Percentiles rank a stretch among this genome's conserved stretches.
phyloP scores from a whole-genome alignment of 2,113 vertebrate genomes.

The Oreochromis tanganicae region DNA sequence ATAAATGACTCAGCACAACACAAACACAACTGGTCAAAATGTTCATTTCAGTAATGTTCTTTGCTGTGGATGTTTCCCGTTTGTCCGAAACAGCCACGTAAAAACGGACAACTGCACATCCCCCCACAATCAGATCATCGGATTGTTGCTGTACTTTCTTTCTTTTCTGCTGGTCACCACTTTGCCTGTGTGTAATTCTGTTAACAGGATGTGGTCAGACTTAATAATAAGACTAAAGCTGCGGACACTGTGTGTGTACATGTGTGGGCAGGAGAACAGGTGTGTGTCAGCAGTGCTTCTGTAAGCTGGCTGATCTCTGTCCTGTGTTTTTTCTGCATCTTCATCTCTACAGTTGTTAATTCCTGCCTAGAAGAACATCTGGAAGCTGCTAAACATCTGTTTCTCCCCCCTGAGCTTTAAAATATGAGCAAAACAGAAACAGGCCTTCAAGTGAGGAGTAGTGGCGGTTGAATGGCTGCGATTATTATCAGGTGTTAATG shows the following conservation, averaged over 20 bases:
- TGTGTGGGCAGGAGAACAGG: too few species aligned
- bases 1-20: background rate
- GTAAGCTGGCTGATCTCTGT: too few species aligned
- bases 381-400: background rate
- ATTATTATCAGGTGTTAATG: background rate
- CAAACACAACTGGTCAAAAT: background rate
- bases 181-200: background rate
- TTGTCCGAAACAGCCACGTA: too few species aligned
- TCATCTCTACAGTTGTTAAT: background rate
- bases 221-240: background rate
- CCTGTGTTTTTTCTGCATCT: too few species aligned
- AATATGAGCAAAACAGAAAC: background rate
- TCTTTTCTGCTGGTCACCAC: background rate
- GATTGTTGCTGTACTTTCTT: background rate
- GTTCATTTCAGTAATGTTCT: fast-evolving
- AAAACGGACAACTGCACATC: too few species aligned
- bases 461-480: background rate
- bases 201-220: background rate
- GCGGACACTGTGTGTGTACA: too few species aligned
- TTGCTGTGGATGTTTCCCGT: background rate
- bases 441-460: background rate
- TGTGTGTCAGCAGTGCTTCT: too few species aligned
- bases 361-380: background rate
- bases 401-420: background rate
- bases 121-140: background rate